Evolutionary conservation across 2,797 vertebrate genomes (phyloP).

Genomic region (Paratrypauchen microcephalus): DNA sequence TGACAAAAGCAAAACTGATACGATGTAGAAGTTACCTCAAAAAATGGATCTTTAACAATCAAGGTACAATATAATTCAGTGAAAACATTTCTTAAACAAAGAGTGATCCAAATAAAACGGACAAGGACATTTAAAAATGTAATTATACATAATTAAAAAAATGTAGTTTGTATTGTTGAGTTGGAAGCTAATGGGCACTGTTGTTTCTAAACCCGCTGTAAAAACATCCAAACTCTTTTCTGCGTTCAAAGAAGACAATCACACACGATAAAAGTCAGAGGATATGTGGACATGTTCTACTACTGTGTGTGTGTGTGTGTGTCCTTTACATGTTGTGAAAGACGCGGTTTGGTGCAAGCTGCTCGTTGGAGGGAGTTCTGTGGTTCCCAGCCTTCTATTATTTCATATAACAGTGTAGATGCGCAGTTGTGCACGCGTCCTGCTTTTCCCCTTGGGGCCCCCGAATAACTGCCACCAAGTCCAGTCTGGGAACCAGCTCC

Average conservation of each 20-base stretch:
- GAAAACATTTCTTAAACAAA: not conserved
- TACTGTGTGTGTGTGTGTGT: not conserved
- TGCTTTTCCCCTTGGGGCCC: conserved; percentile 64
- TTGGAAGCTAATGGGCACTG: not conserved
- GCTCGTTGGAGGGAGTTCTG: conserved; percentile 21
- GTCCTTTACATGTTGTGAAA: not conserved
- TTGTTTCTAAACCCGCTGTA: not conserved
- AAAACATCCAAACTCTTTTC: not conserved
- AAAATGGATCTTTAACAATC: not conserved
- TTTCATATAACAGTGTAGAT: conserved; percentile 38
- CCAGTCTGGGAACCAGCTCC: conserved; percentile 51
- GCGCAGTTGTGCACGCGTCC: conserved; percentile 61
- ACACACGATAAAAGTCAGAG: not conserved
- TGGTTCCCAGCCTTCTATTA: conserved; percentile 11
- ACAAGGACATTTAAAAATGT: no score
- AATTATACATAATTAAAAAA: not conserved
- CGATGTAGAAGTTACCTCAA: not conserved
- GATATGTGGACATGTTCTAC: not conserved
- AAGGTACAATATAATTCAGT: not conserved
- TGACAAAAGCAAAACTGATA: not conserved
- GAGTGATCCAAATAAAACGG: no score
- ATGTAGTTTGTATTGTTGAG: not conserved
- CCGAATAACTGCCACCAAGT: conserved; percentile 69
- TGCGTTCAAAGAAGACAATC: not conserved
- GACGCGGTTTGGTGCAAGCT: conserved; percentile 35